Conservation (phyloP, 2,888 invertebrate species). For the Rhagophthalmus giganteus region DNA sequence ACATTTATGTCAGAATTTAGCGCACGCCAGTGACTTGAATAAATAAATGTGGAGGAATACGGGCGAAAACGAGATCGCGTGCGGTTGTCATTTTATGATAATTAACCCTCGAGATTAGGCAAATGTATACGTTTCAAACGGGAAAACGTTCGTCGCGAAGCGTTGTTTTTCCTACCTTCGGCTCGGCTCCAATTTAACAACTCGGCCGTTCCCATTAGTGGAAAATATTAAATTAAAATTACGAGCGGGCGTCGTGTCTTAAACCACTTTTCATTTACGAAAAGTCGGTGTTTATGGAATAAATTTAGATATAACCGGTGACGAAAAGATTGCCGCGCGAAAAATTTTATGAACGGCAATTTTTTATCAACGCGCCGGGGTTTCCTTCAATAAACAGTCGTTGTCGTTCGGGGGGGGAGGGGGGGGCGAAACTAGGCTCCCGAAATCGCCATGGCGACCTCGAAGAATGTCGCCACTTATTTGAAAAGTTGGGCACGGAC, state of each 20-base stretch:
- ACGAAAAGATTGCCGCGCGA: too few species aligned
- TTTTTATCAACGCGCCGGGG: too few species aligned
- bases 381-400: too few species aligned
- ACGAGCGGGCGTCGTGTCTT: not conserved
- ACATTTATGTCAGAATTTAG: not conserved
- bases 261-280: slow-evolving; percentile 2
- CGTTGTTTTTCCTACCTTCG: slow-evolving; percentile 10
- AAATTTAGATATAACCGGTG: too few species aligned
- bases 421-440: too few species aligned
- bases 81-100: not conserved
- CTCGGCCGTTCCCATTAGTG: slow-evolving; percentile 6
- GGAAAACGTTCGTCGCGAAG: too few species aligned
- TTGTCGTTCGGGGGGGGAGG: too few species aligned
- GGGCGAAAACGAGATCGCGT: not conserved
- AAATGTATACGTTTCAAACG: not conserved
- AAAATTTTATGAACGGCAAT: too few species aligned
- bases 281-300: slow-evolving; percentile 6
- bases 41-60: not conserved
- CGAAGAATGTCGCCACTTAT: too few species aligned
- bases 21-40: not conserved
- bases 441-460: too few species aligned
- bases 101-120: slow-evolving; percentile 1
- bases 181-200: slow-evolving; percentile 5
- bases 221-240: slow-evolving; percentile 4
- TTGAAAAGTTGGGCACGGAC: too few species aligned